phyloP scores from a whole-genome alignment of 1,140 invertebrate genomes.

The Dendroctonus ponderosae region DNA sequence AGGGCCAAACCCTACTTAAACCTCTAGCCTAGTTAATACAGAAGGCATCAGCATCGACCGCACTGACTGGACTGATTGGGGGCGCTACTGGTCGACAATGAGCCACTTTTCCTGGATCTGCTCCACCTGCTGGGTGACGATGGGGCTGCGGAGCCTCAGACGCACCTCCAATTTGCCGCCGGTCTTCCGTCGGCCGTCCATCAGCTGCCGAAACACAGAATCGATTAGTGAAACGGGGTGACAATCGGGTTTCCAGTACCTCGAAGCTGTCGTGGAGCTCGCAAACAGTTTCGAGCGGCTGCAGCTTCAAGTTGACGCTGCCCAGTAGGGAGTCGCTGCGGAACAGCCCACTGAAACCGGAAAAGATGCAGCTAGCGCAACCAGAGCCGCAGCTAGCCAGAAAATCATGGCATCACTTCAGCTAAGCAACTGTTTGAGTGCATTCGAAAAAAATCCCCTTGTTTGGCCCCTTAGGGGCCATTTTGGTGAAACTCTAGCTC shows the following conservation, averaged over 20 bases:
- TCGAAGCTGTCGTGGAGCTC: conserved; percentile 87
- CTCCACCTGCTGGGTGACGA: conserved; percentile 86
- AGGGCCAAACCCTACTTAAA: too few species aligned
- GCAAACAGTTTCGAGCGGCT: conserved; percentile 81
- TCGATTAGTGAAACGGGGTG: too few species aligned
- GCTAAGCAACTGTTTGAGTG: too few species aligned
- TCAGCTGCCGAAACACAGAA: conserved; percentile 55
- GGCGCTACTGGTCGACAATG: conserved; percentile 61
- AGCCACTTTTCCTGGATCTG: conserved; percentile 92
- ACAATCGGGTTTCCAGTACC: conserved; percentile 53
- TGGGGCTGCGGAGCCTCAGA: conserved; percentile 86
- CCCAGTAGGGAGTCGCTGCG: conserved; percentile 83
- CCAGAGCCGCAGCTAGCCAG: conserved; percentile 45
- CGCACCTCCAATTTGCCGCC: conserved; percentile 92
- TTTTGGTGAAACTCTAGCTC: too few species aligned
- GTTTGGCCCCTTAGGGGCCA: too few species aligned
- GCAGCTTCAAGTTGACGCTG: conserved; percentile 79
- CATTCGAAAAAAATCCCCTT: too few species aligned
- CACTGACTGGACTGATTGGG: too few species aligned
- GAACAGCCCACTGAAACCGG: conserved; percentile 86
- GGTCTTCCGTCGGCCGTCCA: conserved; percentile 83
- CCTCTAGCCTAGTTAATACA: too few species aligned
- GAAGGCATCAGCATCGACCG: too few species aligned
- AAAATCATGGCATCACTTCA: conserved; percentile 37
- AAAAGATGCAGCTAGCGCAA: conserved; percentile 48